phyloP scores from a whole-genome alignment of 2,888 invertebrate genomes.

The Graphium colonna region DNA sequence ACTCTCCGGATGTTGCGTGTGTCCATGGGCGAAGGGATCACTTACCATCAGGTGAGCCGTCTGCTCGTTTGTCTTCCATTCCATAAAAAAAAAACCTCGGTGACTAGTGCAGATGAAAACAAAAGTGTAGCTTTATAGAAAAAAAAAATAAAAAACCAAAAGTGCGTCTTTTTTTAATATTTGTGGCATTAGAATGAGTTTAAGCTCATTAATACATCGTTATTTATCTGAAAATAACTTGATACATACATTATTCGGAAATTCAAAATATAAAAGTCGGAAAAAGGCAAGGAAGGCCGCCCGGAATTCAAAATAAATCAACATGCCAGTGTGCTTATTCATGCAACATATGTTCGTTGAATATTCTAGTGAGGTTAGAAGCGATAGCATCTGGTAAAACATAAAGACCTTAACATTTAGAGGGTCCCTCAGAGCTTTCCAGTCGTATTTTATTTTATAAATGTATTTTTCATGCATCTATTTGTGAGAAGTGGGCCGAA shows the following conservation, averaged over 20 bases:
- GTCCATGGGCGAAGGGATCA: no score
- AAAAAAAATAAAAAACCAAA: no score
- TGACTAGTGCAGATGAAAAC: no score
- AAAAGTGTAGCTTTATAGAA: no score
- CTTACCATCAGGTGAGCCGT: no score
- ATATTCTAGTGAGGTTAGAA: constrained; percentile 21
- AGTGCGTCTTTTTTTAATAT: no score
- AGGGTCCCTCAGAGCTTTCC: constrained; percentile 12
- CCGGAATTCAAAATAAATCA: constrained; percentile 18
- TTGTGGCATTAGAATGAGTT: no score
- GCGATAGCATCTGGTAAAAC: constrained; percentile 19
- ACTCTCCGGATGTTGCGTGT: no score
- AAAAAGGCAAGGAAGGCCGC: neutral
- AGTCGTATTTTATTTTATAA: constrained; percentile 16
- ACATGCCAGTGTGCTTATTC: constrained; percentile 8
- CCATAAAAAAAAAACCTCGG: no score
- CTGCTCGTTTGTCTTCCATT: no score
- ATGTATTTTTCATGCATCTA: constrained; percentile 16
- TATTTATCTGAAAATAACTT: no score
- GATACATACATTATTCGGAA: neutral
- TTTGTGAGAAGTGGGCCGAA: constrained; percentile 1
- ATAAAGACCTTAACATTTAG: constrained; percentile 20
- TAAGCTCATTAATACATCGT: no score
- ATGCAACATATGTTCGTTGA: constrained; percentile 18
- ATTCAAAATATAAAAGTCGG: neutral